phyloP scores from a whole-genome alignment of 2,113 vertebrate species.

The Isurus oxyrinchus region DNA sequence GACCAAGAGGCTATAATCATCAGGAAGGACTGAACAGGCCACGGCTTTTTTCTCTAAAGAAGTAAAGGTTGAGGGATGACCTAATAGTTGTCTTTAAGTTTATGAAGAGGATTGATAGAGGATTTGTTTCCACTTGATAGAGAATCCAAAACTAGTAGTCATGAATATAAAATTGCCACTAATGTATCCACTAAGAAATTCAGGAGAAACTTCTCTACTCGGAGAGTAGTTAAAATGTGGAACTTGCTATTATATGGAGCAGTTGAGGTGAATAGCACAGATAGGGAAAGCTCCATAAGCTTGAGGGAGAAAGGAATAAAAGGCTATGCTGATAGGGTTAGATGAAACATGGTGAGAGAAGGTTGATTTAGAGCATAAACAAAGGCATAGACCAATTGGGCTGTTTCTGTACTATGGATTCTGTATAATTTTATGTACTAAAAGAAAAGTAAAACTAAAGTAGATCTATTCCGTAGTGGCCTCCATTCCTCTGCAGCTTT shows the following conservation, averaged over 20 bases:
- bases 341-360: no score
- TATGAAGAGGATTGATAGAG: neutral
- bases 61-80: neutral
- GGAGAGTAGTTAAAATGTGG: neutral
- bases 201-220: no score
- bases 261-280: neutral
- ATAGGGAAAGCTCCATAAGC: neutral
- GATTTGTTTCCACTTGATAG: neutral
- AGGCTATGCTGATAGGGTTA: neutral
- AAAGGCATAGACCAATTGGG: no score
- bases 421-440: no score
- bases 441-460: no score
- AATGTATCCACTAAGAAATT: neutral
- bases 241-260: neutral
- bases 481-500: neutral
- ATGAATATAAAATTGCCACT: neutral
- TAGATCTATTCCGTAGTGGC: no score
- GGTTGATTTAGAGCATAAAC: no score
- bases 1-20: neutral
- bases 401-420: no score
- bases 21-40: neutral
- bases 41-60: neutral
- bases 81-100: neutral
- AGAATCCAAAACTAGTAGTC: neutral
- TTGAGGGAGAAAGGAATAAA: neutral